These are phyloP conservation scores for Sphaerophoria rueppellii DNA, from an alignment of 2,888 invertebrate species.

Conservation along the genomic window DNA sequence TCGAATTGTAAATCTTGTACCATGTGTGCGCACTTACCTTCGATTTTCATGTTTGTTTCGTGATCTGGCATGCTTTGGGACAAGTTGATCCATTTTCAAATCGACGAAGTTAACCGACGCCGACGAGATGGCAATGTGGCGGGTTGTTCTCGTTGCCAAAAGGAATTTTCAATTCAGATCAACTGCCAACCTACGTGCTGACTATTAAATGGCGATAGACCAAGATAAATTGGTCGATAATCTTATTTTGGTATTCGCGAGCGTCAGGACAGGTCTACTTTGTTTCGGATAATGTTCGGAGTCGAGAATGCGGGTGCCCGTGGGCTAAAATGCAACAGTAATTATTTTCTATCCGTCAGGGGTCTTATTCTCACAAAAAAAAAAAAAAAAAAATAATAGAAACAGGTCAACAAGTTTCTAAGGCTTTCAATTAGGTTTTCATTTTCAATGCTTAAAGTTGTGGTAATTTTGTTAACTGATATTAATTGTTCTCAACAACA, in stretches of 20 bases:
- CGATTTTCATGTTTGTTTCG: constrained; percentile 43
- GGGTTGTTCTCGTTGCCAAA: constrained; percentile 43
- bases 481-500: constrained; percentile 48
- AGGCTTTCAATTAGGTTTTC: constrained; percentile 5
- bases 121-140: not conserved
- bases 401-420: constrained; percentile 60
- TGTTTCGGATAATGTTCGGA: constrained; percentile 20
- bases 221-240: constrained; percentile 71
- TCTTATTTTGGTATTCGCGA: constrained; percentile 60
- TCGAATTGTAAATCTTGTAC: constrained; percentile 47
- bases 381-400: constrained; percentile 4
- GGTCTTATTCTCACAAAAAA: not conserved
- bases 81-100: constrained; percentile 68
- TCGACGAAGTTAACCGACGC: not conserved
- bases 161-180: constrained; percentile 72
- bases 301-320: constrained; percentile 70
- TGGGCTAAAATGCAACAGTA: constrained; percentile 56
- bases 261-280: not conserved
- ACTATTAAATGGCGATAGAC: constrained; percentile 72
- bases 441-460: not conserved
- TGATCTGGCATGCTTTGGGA: constrained; percentile 34
- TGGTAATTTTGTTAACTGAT: not conserved
- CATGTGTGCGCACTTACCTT: constrained; percentile 39
- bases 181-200: constrained; percentile 70
- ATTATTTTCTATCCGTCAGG: constrained; percentile 34